A percentile compares a stretch with the other conserved stretches of the same genome.
Conservation (phyloP, 1,140 invertebrate species). For the Drosophila sp. region DNA sequence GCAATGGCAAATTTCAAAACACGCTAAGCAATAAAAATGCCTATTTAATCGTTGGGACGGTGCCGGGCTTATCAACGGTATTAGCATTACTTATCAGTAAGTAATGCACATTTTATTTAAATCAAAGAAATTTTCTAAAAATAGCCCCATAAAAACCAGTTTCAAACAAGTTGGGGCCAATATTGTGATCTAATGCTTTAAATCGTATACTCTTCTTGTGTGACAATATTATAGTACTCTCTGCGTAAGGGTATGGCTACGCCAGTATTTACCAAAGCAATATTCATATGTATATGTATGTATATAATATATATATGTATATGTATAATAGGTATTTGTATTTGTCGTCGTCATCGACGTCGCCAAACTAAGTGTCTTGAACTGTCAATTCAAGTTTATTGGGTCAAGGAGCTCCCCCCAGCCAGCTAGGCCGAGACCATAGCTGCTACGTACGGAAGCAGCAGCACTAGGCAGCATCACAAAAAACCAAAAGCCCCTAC, state of each 20-base stretch:
- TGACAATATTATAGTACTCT: neutral
- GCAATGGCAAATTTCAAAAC: conserved; percentile 65
- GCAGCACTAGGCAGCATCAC: conserved; percentile 58
- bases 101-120: conserved; percentile 72
- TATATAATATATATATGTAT: conserved; percentile 52
- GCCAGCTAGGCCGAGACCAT: conserved; percentile 34
- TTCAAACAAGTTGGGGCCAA: neutral
- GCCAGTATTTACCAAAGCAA: conserved; percentile 60
- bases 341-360: conserved; percentile 42
- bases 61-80: conserved; percentile 60
- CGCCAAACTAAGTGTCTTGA: conserved; percentile 78
- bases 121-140: conserved; percentile 75
- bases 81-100: conserved; percentile 42
- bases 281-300: conserved; percentile 34
- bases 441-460: conserved; percentile 46
- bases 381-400: conserved; percentile 83
- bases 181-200: neutral
- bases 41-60: conserved; percentile 69
- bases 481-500: conserved; percentile 28
- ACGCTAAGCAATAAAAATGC: conserved; percentile 62
- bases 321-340: no score
- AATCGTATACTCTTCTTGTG: conserved; percentile 1
- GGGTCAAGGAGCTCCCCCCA: conserved; percentile 72
- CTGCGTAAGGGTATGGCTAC: conserved; percentile 15
- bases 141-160: conserved; percentile 36